phyloP scores from a whole-genome alignment of 2,797 vertebrate species.

The Menidia menidia region DNA sequence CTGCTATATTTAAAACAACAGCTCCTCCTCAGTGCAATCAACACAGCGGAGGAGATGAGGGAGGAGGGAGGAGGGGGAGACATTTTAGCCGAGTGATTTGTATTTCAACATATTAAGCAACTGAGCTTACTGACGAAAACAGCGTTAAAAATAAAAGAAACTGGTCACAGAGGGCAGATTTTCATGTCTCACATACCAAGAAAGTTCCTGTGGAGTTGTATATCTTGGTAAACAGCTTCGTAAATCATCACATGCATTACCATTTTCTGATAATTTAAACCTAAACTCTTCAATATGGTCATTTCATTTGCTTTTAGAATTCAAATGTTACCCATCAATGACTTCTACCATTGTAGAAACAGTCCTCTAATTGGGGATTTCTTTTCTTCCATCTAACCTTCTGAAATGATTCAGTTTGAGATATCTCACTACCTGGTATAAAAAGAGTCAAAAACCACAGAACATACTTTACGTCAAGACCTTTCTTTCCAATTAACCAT shows the following conservation, averaged over 20 bases:
- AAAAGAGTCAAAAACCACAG: not conserved
- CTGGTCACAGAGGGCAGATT: not conserved
- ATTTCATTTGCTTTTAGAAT: too few relatives aligned
- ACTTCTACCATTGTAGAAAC: not conserved
- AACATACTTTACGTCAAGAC: not conserved
- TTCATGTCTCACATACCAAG: not conserved
- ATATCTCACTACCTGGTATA: not conserved
- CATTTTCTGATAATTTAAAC: not conserved
- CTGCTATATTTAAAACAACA: slow-evolving; percentile 77
- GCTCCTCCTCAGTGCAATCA: slow-evolving; percentile 62
- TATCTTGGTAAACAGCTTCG: not conserved
- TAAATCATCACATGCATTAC: not conserved
- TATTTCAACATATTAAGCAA: slow-evolving; percentile 9
- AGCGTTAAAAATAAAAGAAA: not conserved
- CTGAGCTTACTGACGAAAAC: not conserved
- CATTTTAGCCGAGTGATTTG: not conserved
- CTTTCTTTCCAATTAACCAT: not conserved
- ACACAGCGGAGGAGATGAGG: slow-evolving; percentile 31
- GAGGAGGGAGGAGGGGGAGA: slow-evolving; percentile 20
- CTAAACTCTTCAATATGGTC: not conserved
- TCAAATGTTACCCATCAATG: not conserved
- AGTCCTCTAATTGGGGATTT: not conserved
- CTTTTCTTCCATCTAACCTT: not conserved
- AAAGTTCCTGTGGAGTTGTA: not conserved
- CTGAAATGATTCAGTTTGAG: not conserved